phyloP scores from a whole-genome alignment of 2,888 invertebrate genomes.

The Amphipyra berbera region DNA sequence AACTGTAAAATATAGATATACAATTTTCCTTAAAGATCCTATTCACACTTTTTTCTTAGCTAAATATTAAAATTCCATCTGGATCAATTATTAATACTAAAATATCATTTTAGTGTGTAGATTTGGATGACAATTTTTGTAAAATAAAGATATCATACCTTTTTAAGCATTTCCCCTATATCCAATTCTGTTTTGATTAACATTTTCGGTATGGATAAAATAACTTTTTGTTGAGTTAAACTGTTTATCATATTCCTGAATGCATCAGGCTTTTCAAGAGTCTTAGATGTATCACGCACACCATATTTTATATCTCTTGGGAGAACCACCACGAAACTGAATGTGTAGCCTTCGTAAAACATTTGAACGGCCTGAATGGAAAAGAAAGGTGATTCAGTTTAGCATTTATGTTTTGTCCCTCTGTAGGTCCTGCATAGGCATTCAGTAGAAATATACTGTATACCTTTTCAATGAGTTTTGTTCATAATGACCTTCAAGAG shows the following conservation, averaged over 20 bases:
- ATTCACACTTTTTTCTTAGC: too few species aligned
- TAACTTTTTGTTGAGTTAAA: slow-evolving; percentile 35
- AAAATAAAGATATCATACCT: slow-evolving; percentile 60
- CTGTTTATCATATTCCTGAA: slow-evolving; percentile 37
- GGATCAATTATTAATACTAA: too few species aligned
- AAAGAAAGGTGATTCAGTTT: background rate
- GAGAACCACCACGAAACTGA: slow-evolving; percentile 58
- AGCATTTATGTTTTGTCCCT: background rate
- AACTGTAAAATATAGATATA: too few species aligned
- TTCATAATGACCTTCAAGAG: too few species aligned
- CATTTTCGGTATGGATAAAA: slow-evolving; percentile 62
- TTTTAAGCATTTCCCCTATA: slow-evolving; percentile 53
- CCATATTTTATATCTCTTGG: slow-evolving; percentile 60
- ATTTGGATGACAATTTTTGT: too few species aligned
- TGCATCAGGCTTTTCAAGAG: slow-evolving; percentile 41
- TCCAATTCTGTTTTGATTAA: slow-evolving; percentile 53
- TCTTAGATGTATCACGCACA: slow-evolving; percentile 27
- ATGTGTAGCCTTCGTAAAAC: slow-evolving; percentile 61
- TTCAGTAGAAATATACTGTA: too few species aligned
- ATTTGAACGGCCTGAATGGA: slow-evolving; percentile 65
- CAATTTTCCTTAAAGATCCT: too few species aligned
- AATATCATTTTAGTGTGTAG: too few species aligned
- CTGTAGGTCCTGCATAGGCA: too few species aligned
- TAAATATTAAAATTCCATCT: too few species aligned
- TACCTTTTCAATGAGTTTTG: too few species aligned